Evolutionary conservation across 2,888 invertebrate species (phyloP).

Genomic region (Drosophila pegasa): DNA sequence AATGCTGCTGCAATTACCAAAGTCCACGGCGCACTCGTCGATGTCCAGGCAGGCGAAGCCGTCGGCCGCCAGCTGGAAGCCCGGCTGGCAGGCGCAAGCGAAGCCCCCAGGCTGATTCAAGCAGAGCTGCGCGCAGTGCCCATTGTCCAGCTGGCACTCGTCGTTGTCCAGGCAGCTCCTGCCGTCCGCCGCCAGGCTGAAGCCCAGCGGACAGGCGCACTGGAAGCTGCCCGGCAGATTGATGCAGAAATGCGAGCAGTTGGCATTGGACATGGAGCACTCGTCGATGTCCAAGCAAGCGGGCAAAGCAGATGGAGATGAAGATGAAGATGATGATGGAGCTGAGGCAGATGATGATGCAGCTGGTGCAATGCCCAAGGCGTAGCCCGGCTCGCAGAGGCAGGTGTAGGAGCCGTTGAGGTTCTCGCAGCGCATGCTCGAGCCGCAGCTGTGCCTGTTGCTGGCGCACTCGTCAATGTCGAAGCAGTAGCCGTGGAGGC

Average conservation of each 20-base stretch:
- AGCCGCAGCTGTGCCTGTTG: constrained; percentile 76
- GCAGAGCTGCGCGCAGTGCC: constrained; percentile 87
- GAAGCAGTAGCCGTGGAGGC: constrained; percentile 74
- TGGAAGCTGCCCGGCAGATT: constrained; percentile 86
- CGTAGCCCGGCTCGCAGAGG: constrained; percentile 85
- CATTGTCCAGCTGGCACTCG: constrained; percentile 85
- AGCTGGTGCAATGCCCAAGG: constrained; percentile 73
- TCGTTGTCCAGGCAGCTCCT: constrained; percentile 60
- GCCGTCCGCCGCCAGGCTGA: constrained; percentile 59
- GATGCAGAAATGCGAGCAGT: constrained; percentile 87
- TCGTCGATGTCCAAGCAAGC: constrained; percentile 86
- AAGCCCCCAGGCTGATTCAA: constrained; percentile 86
- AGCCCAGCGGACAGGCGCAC: constrained; percentile 86
- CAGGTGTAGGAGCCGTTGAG: constrained; percentile 85
- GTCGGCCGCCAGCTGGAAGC: constrained; percentile 83
- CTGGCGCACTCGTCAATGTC: constrained; percentile 86
- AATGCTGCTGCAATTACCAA: constrained; percentile 86
- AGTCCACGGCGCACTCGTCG: constrained; percentile 86
- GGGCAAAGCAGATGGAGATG: constrained; percentile 36
- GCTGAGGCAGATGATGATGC: constrained; percentile 9
- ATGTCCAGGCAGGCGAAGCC: constrained; percentile 85
- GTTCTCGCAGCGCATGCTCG: constrained; percentile 80
- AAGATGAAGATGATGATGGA: constrained; percentile 26
- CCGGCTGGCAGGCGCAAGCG: constrained; percentile 85
- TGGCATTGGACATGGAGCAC: constrained; percentile 85